Percentiles rank a stretch among this genome's conserved stretches.
phyloP scores from a whole-genome alignment of 2,888 invertebrate genomes.

The Gortyna flavago region DNA sequence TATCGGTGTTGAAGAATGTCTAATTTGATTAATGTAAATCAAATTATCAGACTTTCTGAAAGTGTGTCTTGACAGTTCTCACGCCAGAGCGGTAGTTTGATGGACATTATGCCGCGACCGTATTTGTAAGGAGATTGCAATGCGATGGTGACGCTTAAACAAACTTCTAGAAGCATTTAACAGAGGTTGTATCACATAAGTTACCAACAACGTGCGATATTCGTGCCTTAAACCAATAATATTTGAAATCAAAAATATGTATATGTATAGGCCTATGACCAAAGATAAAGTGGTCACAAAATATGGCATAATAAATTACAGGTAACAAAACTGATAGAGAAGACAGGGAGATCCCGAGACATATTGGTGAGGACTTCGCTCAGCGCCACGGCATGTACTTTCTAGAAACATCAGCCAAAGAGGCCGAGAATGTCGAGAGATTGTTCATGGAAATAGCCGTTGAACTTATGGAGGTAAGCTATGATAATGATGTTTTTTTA shows the following conservation, averaged over 20 bases:
- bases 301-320: constrained; percentile 72
- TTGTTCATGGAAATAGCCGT: constrained; percentile 99
- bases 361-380: constrained; percentile 98
- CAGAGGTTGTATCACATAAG: neutral
- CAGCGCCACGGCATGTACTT: constrained; percentile 99
- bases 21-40: constrained; percentile 8
- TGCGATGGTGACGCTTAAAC: neutral
- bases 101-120: neutral
- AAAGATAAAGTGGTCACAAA: neutral
- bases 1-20: neutral
- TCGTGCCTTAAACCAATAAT: neutral
- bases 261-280: no score
- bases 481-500: neutral
- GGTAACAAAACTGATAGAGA: constrained; percentile 99
- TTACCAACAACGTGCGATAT: neutral
- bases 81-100: neutral
- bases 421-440: constrained; percentile 99
- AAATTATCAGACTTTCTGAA: constrained; percentile 8
- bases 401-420: constrained; percentile 99
- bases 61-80: neutral
- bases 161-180: neutral
- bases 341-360: constrained; percentile 98
- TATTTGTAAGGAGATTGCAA: neutral
- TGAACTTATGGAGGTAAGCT: constrained; percentile 94
- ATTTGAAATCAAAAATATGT: no score